Base-by-base conservation (phyloP, 2,797 vertebrate species). In the Amblyopsis hoosieri region DNA sequence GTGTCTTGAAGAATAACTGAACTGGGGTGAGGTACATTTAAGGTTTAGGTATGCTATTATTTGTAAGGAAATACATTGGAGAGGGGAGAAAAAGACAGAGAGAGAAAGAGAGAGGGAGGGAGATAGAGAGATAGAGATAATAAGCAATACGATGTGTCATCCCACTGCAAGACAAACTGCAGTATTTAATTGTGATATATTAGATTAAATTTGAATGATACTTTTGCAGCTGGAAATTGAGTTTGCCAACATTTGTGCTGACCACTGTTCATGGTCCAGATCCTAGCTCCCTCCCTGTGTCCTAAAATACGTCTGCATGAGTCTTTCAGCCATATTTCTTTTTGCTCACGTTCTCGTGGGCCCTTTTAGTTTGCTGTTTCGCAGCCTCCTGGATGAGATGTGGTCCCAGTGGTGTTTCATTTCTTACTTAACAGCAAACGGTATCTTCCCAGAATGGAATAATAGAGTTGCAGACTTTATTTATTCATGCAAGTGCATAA, bases 391-490 rank as follows among this genome's bases (percentile, higher is more conserved):
- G 54, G 72, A 79, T 75, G 79, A 85, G 83, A 71, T 64, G 57
- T 71, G 69, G 76, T 85, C 89, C 87, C 84, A 47, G 67, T 83
- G 82, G 82, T 80, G 87, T 87, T 86, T 81, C 65, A 80, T 82
- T 86, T 86, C 62, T 70, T 80, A 76, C 70, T 79, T 75, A 79
- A 73, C 77, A 79, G 67, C 81, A 80, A 85, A 85, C 75, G 73
- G 73, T 83, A 66, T 83, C 87, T 83, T 72, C 66, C 78, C 71
- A 69, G 64, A 71, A 77, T 71, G 74, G 73, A 85, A 83, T 81
- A 88, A 87, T 74, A 81, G 58, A 88, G 77, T 56, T 62, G 68
- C 42, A 31, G 52, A 64, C 53, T 69, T 86, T 76, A 86, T 84
- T 89, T 87, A 89, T 87, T 90, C 74, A 88, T 89, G 74, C 68